phyloP scores from a whole-genome alignment of 2,797 vertebrate species.

The Cryptoprocta ferox region DNA sequence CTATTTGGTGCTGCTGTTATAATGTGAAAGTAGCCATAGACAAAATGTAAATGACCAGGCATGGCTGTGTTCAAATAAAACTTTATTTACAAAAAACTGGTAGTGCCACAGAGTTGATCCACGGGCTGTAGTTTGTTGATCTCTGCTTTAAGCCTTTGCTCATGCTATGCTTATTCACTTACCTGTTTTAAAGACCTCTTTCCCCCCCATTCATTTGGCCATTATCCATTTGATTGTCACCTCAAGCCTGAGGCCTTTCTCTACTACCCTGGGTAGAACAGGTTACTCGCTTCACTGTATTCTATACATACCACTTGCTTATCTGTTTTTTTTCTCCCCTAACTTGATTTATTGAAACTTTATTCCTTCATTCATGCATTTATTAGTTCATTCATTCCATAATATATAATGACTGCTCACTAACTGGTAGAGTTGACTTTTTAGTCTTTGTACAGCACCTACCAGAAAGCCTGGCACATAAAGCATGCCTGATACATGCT shows the following conservation, averaged over 20 bases:
- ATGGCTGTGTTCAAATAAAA: constrained; percentile 7
- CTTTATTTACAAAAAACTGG: constrained; percentile 38
- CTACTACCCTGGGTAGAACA: neutral
- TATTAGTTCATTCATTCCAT: neutral
- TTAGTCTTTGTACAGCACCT: neutral
- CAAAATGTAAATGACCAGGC: neutral
- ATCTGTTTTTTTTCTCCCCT: neutral
- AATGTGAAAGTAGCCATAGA: neutral
- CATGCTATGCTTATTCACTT: neutral
- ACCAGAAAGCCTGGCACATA: neutral
- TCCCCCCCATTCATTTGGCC: neutral
- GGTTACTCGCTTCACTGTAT: neutral
- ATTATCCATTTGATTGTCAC: neutral
- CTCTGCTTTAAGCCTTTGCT: neutral
- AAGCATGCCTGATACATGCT: neutral
- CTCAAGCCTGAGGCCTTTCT: neutral
- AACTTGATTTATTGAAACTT: neutral
- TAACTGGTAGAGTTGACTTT: neutral
- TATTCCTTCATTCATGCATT: neutral
- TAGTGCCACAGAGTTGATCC: neutral
- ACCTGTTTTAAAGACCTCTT: neutral
- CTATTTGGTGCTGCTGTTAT: neutral
- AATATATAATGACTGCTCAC: neutral
- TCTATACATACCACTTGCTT: neutral
- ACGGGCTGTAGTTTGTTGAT: neutral